Base-by-base conservation (phyloP, 92 coral and sea anemone species). In the Umimayanthus chanpuru region DNA sequence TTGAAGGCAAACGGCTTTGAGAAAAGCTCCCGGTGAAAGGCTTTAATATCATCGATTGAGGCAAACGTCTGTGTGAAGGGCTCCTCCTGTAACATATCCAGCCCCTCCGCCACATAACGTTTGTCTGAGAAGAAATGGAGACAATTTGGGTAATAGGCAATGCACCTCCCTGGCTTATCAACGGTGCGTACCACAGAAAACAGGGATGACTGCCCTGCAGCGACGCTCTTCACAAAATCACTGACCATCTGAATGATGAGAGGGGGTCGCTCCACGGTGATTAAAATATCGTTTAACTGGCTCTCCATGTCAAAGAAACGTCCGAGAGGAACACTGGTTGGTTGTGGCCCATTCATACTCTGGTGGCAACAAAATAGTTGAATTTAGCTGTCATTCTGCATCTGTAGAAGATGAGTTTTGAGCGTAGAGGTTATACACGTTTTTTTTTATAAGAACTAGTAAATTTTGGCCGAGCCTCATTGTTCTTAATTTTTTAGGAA, bases 1-100 rank as follows among this genome's bases (percentile, higher is more conserved):
- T 81, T 81, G 85, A 81, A 81, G 36, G 85, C 85, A 81, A 81
- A 81, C 61, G 85, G 85, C 85, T 81, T 81, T 8, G 85, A 81
- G 74, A 81, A 81, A 39, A 81, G 75, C 2, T 65, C 85, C 58
- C 76, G 30, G 55, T 81, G 85, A 65, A 81, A 81, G 30, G 85
- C 85, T 65, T 81, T 81, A 50, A 81, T 81, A 23, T 81, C 85
- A 16, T 81, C 75, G 8, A 81, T 6, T 9, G 74, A 61, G 23
- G 41, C 75, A 36, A 81, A 81, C 85, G 38, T 81, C 58, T 81
- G 75, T 18, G 74, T 41, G 74, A 81, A 81, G 1, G 76, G 75
- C 75, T 81, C 58, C 4, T 65, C 85, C 15, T 64, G 49, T n/a
- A 81, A 32, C 30, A 81, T 39, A 56, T 81, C 85, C 56, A 81